Base-by-base conservation (phyloP, 2,113 vertebrate genomes). In the Dolichallabes microphthalmus region DNA sequence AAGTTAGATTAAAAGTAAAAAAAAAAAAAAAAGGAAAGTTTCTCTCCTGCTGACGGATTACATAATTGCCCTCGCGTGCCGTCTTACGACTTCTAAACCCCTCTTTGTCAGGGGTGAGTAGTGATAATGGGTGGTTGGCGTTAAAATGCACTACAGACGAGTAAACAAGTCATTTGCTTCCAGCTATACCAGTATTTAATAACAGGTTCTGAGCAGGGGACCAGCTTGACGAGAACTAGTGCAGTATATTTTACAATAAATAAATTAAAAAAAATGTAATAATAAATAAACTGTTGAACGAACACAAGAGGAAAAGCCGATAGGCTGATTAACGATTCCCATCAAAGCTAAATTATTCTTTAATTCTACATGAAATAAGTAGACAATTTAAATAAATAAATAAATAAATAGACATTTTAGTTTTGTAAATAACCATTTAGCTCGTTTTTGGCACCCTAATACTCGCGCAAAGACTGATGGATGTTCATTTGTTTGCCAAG, bases 121-220 rank as follows among this genome's bases (percentile, higher is more conserved):
- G 75, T 57, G 15, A 10, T 58, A 58, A 78, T 78, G 76, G 55
- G 27, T 58, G 22, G 27, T 58, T 78, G 53, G 76, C 19, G 10
- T 58, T 20, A 69, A 69, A 12, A 25, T 45, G 52, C 55, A 74
- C 15, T 19, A 80, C 20, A 80, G 25, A 20, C 45, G 61, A 52
- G 45, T 66, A 81, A 81, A 66, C 60, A 66, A 82, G 80, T 82
- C 80, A 82, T 52, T 68, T 78, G 17, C 55, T 58, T 60, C 10
- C 76, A 60, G 30, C 76, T 60, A 35, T 20, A 22, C 76, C 75
- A 58, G 20, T 20, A 7, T 35, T 57, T 60, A 79, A 79, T 60
- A 60, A 60, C 76, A 39, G 55, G 76, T 30, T 10, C 13, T 11
- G 75, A 30, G 75, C 52, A 32, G 13, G 32, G n/a, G 17, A 14